Conservation (phyloP, 37 sponge, comb jelly and placozoan species). For the Spongia lamella region DNA sequence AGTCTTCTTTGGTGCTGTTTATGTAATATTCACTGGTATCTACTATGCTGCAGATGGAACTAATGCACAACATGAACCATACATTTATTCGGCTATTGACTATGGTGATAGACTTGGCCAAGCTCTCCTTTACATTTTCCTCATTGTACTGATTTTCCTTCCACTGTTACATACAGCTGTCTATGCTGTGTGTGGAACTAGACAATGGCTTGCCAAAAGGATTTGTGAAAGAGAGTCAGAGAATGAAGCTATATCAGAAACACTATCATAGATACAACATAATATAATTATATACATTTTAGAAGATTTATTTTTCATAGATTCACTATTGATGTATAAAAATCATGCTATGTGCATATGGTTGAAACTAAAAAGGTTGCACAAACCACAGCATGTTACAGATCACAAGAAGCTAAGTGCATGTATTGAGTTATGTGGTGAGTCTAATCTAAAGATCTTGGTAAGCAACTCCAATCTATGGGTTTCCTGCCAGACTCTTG, state of each 20-base stretch:
- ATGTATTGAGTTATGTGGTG: too few relatives aligned
- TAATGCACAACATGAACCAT: constrained; percentile 18
- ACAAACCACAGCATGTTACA: too few relatives aligned
- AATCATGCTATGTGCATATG: too few relatives aligned
- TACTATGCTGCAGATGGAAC: constrained; percentile 66
- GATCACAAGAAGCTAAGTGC: too few relatives aligned
- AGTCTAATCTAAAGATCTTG: constrained; percentile 1
- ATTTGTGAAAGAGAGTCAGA: too few relatives aligned
- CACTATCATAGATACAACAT: too few relatives aligned
- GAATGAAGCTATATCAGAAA: too few relatives aligned
- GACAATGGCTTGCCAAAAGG: constrained; percentile 5
- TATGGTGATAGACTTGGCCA: constrained; percentile 41
- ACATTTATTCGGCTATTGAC: constrained; percentile 62
- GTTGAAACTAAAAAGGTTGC: too few relatives aligned
- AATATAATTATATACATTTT: too few relatives aligned
- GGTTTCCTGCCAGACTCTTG: constrained; percentile 53
- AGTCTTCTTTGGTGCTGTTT: constrained; percentile 15
- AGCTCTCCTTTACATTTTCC: constrained; percentile 19
- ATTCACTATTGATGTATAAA: too few relatives aligned
- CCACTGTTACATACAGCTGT: constrained; percentile 52
- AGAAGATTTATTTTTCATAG: too few relatives aligned
- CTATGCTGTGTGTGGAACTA: constrained; percentile 4
- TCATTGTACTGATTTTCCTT: constrained; percentile 17
- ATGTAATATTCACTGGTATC: constrained; percentile 51
- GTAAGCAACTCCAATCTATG: constrained; percentile 84